Percentiles rank a stretch among this genome's conserved stretches.
These are phyloP conservation scores for Pachymerium ferrugineum DNA, from an alignment of 2,888 invertebrate genomes.

Conservation along the genomic window DNA sequence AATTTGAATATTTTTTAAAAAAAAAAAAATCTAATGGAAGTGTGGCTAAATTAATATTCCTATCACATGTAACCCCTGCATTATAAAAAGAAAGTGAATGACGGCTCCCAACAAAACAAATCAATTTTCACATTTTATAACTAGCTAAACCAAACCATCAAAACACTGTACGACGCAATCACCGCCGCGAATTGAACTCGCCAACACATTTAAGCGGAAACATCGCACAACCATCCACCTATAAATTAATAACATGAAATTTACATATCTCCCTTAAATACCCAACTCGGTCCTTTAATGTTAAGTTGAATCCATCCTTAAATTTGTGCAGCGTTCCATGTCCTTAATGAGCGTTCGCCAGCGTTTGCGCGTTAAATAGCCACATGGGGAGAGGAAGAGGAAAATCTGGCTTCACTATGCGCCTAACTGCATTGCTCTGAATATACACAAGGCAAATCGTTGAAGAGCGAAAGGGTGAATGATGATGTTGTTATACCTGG, in stretches of 20 bases:
- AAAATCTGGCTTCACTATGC: slow-evolving; percentile 19
- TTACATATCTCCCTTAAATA: slow-evolving; percentile 21
- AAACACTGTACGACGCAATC: too few species aligned
- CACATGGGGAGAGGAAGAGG: slow-evolving; percentile 14
- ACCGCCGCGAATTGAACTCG: too few species aligned
- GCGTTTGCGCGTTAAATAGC: slow-evolving; percentile 19
- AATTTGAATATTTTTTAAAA: too few species aligned
- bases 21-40: too few species aligned
- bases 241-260: background rate
- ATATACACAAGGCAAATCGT: slow-evolving; percentile 20
- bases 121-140: too few species aligned
- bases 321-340: slow-evolving; percentile 15
- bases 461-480: slow-evolving; percentile 10
- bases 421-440: slow-evolving; percentile 25
- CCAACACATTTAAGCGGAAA: too few species aligned
- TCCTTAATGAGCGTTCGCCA: slow-evolving; percentile 23
- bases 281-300: slow-evolving; percentile 22
- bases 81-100: too few species aligned
- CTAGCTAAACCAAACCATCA: too few species aligned
- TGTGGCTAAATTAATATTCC: too few species aligned
- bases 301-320: slow-evolving; percentile 18
- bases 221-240: background rate
- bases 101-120: too few species aligned
- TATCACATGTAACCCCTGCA: too few species aligned
- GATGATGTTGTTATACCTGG: slow-evolving; percentile 24